Evolutionary conservation across 2,113 vertebrate genomes (phyloP).

Genomic region (Gymnogyps californianus): DNA sequence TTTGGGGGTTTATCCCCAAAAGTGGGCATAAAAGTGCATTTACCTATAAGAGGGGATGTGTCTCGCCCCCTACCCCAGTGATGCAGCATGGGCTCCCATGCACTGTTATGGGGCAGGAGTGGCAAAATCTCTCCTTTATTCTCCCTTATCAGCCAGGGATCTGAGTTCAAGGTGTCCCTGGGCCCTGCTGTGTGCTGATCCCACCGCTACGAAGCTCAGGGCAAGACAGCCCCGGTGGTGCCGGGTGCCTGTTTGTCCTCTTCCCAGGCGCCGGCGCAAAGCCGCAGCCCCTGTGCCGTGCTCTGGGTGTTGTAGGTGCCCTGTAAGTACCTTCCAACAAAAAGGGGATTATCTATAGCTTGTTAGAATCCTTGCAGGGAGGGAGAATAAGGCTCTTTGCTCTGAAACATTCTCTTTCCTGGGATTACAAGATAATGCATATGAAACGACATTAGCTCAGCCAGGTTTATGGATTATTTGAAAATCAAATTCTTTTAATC

Average conservation of each 20-base stretch:
- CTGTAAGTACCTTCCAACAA: conserved; percentile 45
- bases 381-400: conserved; percentile 54
- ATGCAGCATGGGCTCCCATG: background rate
- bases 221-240: background rate
- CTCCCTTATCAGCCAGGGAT: background rate
- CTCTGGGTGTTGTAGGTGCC: conserved; percentile 9
- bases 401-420: conserved; percentile 31
- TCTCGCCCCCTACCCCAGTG: background rate
- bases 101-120: background rate
- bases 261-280: background rate
- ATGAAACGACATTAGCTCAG: conserved; percentile 58
- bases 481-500: conserved; percentile 72
- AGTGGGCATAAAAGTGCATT: background rate
- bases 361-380: conserved; percentile 29
- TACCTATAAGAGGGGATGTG: background rate
- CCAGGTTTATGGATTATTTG: conserved; percentile 76
- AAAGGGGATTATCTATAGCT: conserved; percentile 59
- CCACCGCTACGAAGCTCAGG: background rate
- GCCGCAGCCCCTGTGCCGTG: background rate
- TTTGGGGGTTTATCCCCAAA: background rate
- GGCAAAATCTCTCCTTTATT: background rate
- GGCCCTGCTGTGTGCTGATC: background rate
- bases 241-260: background rate
- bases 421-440: conserved; percentile 70
- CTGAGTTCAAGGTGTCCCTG: background rate